Evolutionary conservation across 2,113 vertebrate genomes (phyloP).

Genomic region (Gymnocephalus cernua): DNA sequence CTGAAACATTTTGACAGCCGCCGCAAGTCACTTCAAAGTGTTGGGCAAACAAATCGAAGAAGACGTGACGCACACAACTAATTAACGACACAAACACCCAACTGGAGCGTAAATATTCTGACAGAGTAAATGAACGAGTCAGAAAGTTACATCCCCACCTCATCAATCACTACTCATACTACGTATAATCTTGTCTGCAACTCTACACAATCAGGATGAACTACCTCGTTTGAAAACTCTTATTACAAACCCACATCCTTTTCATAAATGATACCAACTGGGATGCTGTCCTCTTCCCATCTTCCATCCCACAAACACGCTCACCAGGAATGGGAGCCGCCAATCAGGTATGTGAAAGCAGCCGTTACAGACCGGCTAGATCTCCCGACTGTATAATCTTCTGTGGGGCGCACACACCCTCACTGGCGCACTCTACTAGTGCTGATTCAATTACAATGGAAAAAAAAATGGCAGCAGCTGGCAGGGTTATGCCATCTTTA

Average conservation of each 20-base stretch:
- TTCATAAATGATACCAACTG: constrained; percentile 1
- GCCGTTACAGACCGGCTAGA: constrained; percentile 42
- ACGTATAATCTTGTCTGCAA: constrained; percentile 16
- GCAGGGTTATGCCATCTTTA: constrained; percentile 76
- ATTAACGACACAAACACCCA: constrained; percentile 16
- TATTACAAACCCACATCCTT: constrained; percentile 36
- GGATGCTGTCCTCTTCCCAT: constrained; percentile 15
- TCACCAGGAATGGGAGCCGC: constrained; percentile 36
- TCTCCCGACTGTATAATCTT: constrained; percentile 65
- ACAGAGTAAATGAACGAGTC: constrained; percentile 36
- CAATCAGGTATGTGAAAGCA: constrained; percentile 63
- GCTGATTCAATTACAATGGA: constrained; percentile 75
- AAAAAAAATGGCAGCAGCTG: constrained; percentile 77
- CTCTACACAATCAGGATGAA: constrained; percentile 7
- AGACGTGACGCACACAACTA: neutral
- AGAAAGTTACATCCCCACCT: neutral
- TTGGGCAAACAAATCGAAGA: constrained; percentile 11
- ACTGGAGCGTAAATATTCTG: neutral
- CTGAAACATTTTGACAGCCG: neutral
- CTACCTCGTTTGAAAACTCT: constrained; percentile 18
- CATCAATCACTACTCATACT: constrained; percentile 23
- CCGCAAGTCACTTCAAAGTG: neutral
- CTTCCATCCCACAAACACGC: constrained; percentile 36
- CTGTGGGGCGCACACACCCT: constrained; percentile 62
- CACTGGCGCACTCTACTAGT: constrained; percentile 52